phyloP scores from a whole-genome alignment of 1,140 invertebrate species.

The Epicauta chinensis region DNA sequence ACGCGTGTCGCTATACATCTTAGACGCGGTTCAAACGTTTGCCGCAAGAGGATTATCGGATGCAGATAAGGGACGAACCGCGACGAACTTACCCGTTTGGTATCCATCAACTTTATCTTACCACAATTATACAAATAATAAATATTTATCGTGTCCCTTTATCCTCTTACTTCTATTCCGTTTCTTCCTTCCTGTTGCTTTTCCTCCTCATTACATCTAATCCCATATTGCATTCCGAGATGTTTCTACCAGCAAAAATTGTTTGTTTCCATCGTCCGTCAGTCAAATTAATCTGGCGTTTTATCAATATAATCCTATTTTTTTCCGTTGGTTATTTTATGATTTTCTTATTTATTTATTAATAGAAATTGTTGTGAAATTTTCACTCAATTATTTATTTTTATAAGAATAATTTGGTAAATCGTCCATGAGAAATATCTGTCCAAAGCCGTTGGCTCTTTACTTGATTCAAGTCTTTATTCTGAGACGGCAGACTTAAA shows the following conservation, averaged over 20 bases:
- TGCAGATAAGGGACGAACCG: conserved; percentile 30
- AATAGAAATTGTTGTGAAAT: neutral
- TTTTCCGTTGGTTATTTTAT: no score
- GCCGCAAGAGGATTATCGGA: conserved; percentile 40
- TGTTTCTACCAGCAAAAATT: no score
- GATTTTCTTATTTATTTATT: no score
- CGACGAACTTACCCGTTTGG: conserved; percentile 17
- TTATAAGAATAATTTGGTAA: conserved; percentile 27
- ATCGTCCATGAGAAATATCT: conserved; percentile 32
- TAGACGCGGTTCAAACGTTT: conserved; percentile 34
- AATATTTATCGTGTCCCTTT: conserved; percentile 29
- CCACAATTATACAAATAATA: conserved; percentile 33
- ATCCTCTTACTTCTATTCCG: conserved; percentile 29
- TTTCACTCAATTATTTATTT: no score
- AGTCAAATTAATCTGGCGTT: no score
- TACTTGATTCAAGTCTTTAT: conserved; percentile 30
- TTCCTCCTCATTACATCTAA: conserved; percentile 29
- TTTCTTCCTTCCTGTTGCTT: conserved; percentile 31
- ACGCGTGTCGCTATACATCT: conserved; percentile 31
- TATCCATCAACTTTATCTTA: conserved; percentile 21
- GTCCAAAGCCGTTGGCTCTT: conserved; percentile 13
- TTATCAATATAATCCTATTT: no score
- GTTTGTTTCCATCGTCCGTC: no score
- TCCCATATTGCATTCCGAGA: conserved; percentile 5
- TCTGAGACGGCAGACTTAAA: conserved; percentile 36